These are phyloP conservation scores for Trilocha varians DNA, from an alignment of 2,888 invertebrate species.

Conservation along the genomic window DNA sequence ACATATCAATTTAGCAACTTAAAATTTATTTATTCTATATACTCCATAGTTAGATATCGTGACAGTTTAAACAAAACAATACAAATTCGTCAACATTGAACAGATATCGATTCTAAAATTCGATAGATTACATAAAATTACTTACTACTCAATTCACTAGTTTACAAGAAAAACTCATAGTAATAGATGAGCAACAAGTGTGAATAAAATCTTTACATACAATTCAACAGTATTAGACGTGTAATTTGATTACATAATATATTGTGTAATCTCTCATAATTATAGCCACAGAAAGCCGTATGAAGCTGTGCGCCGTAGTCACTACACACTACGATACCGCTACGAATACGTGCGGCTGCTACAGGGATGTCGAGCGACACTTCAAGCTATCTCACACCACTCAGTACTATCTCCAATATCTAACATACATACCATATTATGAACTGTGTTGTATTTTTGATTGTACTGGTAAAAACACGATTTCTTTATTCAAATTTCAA, in stretches of 20 bases:
- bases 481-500: no score
- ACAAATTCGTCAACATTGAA: constrained; percentile 7
- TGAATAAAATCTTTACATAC: constrained; percentile 8
- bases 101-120: constrained; percentile 4
- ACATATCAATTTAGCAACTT: constrained; percentile 21
- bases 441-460: no score
- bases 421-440: no score
- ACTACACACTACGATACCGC: constrained; percentile 59
- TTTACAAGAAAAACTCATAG: constrained; percentile 5
- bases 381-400: constrained; percentile 42
- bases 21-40: constrained; percentile 21
- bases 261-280: constrained; percentile 9
- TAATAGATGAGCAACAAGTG: constrained; percentile 7
- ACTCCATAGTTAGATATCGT: not conserved
- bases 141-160: not conserved
- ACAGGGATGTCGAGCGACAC: constrained; percentile 64
- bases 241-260: constrained; percentile 7
- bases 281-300: constrained; percentile 40
- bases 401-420: no score
- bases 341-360: constrained; percentile 24
- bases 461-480: no score
- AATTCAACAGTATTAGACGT: constrained; percentile 18
- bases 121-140: not conserved
- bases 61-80: constrained; percentile 3
- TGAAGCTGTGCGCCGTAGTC: constrained; percentile 65